Evolutionary conservation across 2,797 vertebrate species (phyloP), one percentile per base, ranked within the genome.

Genomic region (Syndactyla subalaris): DNA sequence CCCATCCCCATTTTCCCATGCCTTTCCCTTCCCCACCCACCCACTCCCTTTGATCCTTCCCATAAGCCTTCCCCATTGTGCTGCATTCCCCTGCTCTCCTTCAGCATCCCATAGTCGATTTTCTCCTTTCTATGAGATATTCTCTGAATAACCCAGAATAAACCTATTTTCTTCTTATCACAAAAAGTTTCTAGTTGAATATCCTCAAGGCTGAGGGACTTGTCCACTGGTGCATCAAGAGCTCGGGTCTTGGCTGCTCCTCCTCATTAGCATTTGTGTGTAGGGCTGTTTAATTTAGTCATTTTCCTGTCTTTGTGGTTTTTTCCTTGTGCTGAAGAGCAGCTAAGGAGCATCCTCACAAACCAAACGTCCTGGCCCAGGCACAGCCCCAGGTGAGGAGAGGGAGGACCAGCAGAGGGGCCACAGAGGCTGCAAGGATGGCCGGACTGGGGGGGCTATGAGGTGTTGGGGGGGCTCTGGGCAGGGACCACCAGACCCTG

Each of bases 231-330:
- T 14, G 55, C 29, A n/a, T 65, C 13, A 6, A 41, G 38, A 30
- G 19, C 27, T 41, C 6, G 0, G 41, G 29, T 24, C 1, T 45
- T 36, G 21, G 32, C 4, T 83, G 61, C 48, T 78, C 24, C 58
- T 0, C 1, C 49, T 63, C 15, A 0, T 48, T 15, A 72, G 14
- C 3, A 4, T 32, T 71, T 78, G 48, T 8, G 3, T 18, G 6
- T 1, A 29, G 22, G 10, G 23, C 7, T 18, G 18, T 46, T 88
- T 27, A 16, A 67, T 78, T 82, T 11, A 57, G 9, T 36, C 0
- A 7, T 41, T 76, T 68, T 67, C 43, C 38, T 30, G 9, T 12
- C 29, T 65, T 8, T 55, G 38, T 39, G 45, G 1, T 5, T 79
- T 71, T 82, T 36, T 67, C 49, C 8, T 54, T 5, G 17, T 3